Percentiles rank a stretch among this genome's conserved stretches.
Evolutionary conservation across 2,113 vertebrate species (phyloP).

Genomic region (Prinia subflava): DNA sequence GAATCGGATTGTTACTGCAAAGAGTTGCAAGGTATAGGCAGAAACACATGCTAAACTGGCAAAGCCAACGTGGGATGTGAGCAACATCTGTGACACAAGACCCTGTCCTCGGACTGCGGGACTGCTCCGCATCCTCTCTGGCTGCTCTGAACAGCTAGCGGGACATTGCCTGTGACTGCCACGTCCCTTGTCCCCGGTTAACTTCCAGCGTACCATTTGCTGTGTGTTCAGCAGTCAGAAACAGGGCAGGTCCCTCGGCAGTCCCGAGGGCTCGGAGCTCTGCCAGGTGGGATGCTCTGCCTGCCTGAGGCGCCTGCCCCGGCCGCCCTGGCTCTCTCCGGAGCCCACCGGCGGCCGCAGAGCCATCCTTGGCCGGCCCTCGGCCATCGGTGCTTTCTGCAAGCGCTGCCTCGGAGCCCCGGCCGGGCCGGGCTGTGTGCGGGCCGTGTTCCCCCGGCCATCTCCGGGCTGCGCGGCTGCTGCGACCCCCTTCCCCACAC

Average conservation of each 20-base stretch:
- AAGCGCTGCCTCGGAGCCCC: fast-evolving
- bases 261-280: background rate
- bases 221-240: background rate
- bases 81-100: background rate
- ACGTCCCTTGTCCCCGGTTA: background rate
- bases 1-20: background rate
- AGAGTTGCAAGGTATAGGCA: background rate
- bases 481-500: fast-evolving
- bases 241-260: background rate
- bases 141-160: background rate
- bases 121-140: background rate
- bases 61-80: background rate
- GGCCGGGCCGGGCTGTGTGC: fast-evolving
- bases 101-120: fast-evolving
- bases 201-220: background rate
- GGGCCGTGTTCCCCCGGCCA: background rate
- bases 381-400: background rate
- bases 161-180: too few species aligned
- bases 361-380: background rate
- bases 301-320: background rate
- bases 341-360: background rate
- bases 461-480: background rate
- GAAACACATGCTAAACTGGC: background rate
- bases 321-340: fast-evolving
- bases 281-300: too few species aligned